A percentile compares a stretch with the other conserved stretches of the same genome.
phyloP scores from a whole-genome alignment of 2,888 invertebrate genomes.

The Hirtodrosophila duncani region DNA sequence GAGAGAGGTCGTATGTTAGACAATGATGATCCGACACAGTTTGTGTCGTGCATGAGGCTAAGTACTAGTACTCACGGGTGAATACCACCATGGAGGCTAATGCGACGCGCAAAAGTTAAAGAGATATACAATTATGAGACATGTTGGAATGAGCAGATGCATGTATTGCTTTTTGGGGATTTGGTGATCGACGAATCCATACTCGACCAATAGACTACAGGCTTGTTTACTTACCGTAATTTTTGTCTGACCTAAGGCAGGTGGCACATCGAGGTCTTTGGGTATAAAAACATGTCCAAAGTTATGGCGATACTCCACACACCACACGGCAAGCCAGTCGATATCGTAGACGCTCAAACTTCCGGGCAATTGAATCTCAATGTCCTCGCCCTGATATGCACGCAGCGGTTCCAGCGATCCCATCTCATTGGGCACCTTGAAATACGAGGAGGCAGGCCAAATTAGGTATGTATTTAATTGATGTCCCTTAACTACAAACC shows the following conservation, averaged over 20 bases:
- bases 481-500: slow-evolving; percentile 74
- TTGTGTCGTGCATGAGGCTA: slow-evolving; percentile 38
- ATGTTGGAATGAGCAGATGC: slow-evolving; percentile 49
- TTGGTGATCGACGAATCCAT: too few species aligned
- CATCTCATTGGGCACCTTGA: slow-evolving; percentile 90
- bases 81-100: slow-evolving; percentile 95
- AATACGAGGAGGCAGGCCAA: neutral
- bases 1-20: slow-evolving; percentile 9
- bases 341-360: slow-evolving; percentile 92
- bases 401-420: slow-evolving; percentile 89
- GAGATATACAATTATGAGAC: slow-evolving; percentile 64
- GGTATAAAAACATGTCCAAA: slow-evolving; percentile 94
- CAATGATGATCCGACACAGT: neutral
- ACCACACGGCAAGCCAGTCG: slow-evolving; percentile 95
- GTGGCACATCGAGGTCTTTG: slow-evolving; percentile 92
- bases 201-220: neutral
- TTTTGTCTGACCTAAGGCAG: slow-evolving; percentile 92
- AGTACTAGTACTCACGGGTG: slow-evolving; percentile 87
- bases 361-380: slow-evolving; percentile 92
- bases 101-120: slow-evolving; percentile 69
- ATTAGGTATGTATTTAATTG: neutral
- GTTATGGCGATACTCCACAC: slow-evolving; percentile 92
- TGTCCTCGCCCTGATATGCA: slow-evolving; percentile 94
- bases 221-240: slow-evolving; percentile 85
- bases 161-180: too few species aligned